phyloP scores from a whole-genome alignment of 2,888 invertebrate species.

The Ctenicera cuprea region DNA sequence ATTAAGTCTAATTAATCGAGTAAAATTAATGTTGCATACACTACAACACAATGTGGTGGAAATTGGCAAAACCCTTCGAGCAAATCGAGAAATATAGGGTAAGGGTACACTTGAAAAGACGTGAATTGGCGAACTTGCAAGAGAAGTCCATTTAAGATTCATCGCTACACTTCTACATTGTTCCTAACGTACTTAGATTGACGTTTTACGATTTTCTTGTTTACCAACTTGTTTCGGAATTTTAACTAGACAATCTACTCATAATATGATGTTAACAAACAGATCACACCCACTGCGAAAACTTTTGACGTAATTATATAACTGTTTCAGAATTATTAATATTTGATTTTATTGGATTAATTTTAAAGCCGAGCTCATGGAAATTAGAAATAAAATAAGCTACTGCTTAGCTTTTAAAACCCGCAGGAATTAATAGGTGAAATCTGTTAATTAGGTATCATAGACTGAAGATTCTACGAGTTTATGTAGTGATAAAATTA shows the following conservation, averaged over 20 bases:
- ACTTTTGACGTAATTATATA: too few relatives aligned
- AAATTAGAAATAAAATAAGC: too few relatives aligned
- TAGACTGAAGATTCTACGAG: too few relatives aligned
- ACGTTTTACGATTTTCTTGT: conserved; percentile 8
- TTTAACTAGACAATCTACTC: not conserved
- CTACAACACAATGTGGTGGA: conserved; percentile 25
- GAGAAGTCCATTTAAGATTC: conserved; percentile 26
- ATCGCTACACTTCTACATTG: not conserved
- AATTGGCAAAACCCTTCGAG: conserved; percentile 30
- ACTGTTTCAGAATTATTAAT: too few relatives aligned
- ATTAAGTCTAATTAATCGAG: conserved; percentile 53
- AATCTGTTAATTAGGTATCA: too few relatives aligned
- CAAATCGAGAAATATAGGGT: conserved; percentile 31
- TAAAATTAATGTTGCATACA: conserved; percentile 40
- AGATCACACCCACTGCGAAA: too few relatives aligned
- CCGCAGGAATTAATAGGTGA: too few relatives aligned
- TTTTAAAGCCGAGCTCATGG: too few relatives aligned
- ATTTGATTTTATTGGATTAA: too few relatives aligned
- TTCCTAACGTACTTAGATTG: conserved; percentile 9
- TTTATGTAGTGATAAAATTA: too few relatives aligned
- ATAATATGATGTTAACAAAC: too few relatives aligned
- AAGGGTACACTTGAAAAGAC: conserved; percentile 26
- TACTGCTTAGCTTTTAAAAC: too few relatives aligned
- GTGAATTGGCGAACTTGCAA: conserved; percentile 28
- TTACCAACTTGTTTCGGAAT: conserved; percentile 21